Evolutionary conservation across 1,140 invertebrate genomes (phyloP).

Genomic region (Radopholus similis): DNA sequence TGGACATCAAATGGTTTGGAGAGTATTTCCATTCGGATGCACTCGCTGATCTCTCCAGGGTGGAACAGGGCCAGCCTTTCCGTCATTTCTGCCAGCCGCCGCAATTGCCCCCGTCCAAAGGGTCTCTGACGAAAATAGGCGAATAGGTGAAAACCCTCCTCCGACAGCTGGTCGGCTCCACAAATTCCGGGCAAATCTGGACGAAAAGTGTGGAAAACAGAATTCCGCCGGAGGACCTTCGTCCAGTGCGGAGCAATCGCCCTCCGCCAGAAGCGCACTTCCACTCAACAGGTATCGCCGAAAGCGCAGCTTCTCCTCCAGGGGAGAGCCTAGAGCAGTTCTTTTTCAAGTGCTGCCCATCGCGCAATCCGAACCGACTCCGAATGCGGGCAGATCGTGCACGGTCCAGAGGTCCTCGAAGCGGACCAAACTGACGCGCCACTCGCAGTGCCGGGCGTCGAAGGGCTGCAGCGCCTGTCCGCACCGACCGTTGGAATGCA

Average conservation of each 20-base stretch:
- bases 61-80: not conserved
- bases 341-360: not conserved
- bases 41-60: not conserved
- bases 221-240: no score
- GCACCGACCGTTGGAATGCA: not conserved
- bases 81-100: not conserved
- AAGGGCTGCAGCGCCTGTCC: not conserved
- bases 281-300: not conserved
- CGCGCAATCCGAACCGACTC: conserved; percentile 2
- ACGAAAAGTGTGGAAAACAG: not conserved
- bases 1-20: no score
- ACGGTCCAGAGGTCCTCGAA: not conserved
- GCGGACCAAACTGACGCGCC: not conserved
- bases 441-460: not conserved
- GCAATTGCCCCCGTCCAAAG: not conserved
- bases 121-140: not conserved
- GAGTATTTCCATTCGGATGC: no score
- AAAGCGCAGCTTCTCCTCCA: conserved; percentile 1
- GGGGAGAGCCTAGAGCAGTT: not conserved
- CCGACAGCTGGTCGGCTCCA: no score
- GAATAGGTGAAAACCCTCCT: not conserved
- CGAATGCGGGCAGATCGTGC: not conserved
- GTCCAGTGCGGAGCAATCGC: no score
- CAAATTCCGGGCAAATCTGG: not conserved
- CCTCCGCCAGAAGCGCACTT: no score